Base-by-base conservation (phyloP, 2,888 invertebrate species). In the Iselma pallidipennis region DNA sequence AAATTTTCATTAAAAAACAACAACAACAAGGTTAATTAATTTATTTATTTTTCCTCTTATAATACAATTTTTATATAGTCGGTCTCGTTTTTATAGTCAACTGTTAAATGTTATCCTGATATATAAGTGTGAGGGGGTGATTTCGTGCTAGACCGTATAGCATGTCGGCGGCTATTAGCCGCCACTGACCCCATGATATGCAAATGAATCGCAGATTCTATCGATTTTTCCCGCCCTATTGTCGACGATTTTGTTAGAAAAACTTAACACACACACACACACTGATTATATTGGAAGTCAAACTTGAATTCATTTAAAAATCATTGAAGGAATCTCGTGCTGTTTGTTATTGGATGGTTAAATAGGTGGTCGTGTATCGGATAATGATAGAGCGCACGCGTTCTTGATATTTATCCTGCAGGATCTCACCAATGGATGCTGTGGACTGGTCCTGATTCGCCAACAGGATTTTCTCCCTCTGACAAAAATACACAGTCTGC, bases 121-220 rank as follows among this genome's bases (percentile, higher is more conserved):
- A n/a, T n/a, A n/a, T n/a, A n/a, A 16, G 9, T 37, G 37, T 37
- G 37, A 7, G 37, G 37, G 16, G 37, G 37, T 16, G 37, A 68
- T 75, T 73, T 76, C 77, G 77, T 76, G 77, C 71, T 62, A 60
- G 66, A 53, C 60, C 60, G 61, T 66, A 69, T 78, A 73, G 77
- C 78, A 78, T 78, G 78, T 72, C 74, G 66, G 63, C 58, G 66
- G 68, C 76, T 72, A 75, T 77, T 78, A 76, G 75, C 66, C 70
- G 69, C 70, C 67, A 71, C 74, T 75, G 77, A 76, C 76, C 75
- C 73, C 63, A 63, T 70, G 63, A 61, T 62, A 66, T 62, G 72
- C 68, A 71, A 78, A 78, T 78, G 70, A 67, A 74, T 73, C 72
- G 73, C 70, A 69, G 68, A 69, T 66, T 67, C 67, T 64, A 74